Percentiles rank a stretch among this genome's conserved stretches.
Conservation (phyloP, 37 sponge, comb jelly and placozoan species). For the Eunapius fragilis region DNA sequence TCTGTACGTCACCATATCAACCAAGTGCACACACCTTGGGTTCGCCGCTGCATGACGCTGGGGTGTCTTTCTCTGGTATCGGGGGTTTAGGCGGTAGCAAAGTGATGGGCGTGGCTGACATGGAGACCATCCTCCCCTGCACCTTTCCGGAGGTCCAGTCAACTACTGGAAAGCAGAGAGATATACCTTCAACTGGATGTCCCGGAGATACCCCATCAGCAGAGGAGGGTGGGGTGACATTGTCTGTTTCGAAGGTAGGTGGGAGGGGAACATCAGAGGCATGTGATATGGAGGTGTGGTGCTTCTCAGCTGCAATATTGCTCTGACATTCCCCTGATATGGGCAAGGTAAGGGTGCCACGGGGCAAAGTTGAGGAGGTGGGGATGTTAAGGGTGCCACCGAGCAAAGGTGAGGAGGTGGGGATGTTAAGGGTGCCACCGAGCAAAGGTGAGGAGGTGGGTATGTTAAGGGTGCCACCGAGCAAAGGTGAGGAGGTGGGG, state of each 20-base stretch:
- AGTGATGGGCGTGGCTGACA: constrained; percentile 7
- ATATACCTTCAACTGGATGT: not conserved
- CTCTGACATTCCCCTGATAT: not conserved
- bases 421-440: no score
- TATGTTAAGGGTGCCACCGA: no score
- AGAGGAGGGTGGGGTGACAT: not conserved
- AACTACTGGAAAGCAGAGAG: constrained; percentile 10
- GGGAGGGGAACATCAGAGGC: not conserved
- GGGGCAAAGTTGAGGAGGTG: no score
- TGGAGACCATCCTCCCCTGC: not conserved
- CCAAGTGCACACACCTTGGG: not conserved
- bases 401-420: no score
- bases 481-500: no score
- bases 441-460: no score
- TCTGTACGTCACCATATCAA: not conserved
- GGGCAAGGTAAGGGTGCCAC: no score
- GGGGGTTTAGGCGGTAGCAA: not conserved
- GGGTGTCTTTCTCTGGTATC: not conserved
- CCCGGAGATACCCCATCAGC: no score
- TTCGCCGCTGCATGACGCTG: not conserved
- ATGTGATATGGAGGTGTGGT: not conserved
- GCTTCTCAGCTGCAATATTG: not conserved
- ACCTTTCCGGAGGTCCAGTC: constrained; percentile 2
- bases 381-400: no score
- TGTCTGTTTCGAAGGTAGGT: not conserved